Base-by-base conservation (phyloP, 1,140 invertebrate species). In the Drosophila subobscura region DNA sequence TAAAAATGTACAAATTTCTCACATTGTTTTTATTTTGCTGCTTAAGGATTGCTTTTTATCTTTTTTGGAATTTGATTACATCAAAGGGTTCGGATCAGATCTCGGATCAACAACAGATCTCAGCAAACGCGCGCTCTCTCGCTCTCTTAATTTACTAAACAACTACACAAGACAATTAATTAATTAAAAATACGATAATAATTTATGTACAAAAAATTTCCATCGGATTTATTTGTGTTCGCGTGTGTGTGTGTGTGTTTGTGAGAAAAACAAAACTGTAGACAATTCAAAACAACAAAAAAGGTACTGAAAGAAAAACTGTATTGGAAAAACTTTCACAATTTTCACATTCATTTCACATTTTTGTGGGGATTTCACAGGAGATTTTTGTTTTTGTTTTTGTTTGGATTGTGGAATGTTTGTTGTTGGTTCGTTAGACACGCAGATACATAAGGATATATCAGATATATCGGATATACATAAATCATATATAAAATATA, bases 151-250 rank as follows among this genome's bases (percentile, higher is more conserved):
- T 77, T 89, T 83, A 84, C 84, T 89, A 89, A 67, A 70, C 70
- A 73, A 73, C 72, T 77, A 77, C 73, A 77, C 56, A 77, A 50
- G 68, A 72, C 67, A 72, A 60, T 72, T 72, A 72, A 72, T 73
- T 85, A 79, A 88, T 85, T 80, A 85, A 84, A 84, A 84, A 84
- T 83, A 84, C 77, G 83, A 84, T 84, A 84, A 84, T 84, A 85
- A 86, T 86, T 85, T 85, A 85, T 85, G 64, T 85, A 85, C 81
- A 86, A 85, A 85, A 86, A 72, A 51, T 72, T 85, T 80, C 75
- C 44, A 86, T 77, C 78, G 78, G 77, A 85, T 86, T 85, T 85
- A 85, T 85, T 84, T 51, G 61, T 72, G 50, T 37, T 27, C 41
- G 44, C 58, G 22, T 67, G 53, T 74, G 74, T 70, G 54, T 56